Base-by-base conservation (phyloP, 2,797 vertebrate genomes). In the Etheostoma perlongum region DNA sequence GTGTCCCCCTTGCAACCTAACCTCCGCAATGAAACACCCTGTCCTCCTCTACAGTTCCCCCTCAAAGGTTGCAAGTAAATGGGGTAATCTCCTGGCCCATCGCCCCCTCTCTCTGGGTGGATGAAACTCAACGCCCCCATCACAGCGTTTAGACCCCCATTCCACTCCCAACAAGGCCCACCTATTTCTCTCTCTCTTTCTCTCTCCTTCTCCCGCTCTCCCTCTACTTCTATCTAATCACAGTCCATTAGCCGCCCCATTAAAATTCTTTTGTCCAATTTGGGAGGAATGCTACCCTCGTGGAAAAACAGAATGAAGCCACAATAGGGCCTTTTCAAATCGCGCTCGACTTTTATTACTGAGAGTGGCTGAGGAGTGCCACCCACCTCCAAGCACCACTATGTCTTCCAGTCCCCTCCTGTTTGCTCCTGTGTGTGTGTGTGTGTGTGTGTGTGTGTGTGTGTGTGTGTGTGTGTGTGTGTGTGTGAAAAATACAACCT, bases 241-340 rank as follows among this genome's bases (percentile, higher is more conserved):
- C 92, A 93, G 89, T 92, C 93, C 93, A 94, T 94, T 94, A 95
- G 93, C 90, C 81, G 83, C 87, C 87, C 94, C 94, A 95, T 95
- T 95, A 94, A 95, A 95, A 95, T 95, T 95, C 94, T 94, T 95
- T 95, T 93, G 95, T 94, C 93, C 93, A 94, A 95, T 95, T 95
- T 95, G 85, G 92, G 85, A 94, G 93, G 95, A 95, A 95, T 95
- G 93, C 90, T 90, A 86, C 91, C 91, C 87, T 91, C 78, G 88
- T 92, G 91, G 92, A 94, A 93, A 91, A 93, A 92, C 90, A 91
- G 87, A 93, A 85, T 79, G 81, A 83, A 88, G 79, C 84, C 86
- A 94, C 93, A 95, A 94, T 91, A 88, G 92, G 67, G 72, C 82
- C 94, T 94, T 93, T 95, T 94, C 84, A 94, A 90, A 91, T 83